Evolutionary conservation across 2,888 invertebrate species (phyloP).

Genomic region (Cybosia mesomella): DNA sequence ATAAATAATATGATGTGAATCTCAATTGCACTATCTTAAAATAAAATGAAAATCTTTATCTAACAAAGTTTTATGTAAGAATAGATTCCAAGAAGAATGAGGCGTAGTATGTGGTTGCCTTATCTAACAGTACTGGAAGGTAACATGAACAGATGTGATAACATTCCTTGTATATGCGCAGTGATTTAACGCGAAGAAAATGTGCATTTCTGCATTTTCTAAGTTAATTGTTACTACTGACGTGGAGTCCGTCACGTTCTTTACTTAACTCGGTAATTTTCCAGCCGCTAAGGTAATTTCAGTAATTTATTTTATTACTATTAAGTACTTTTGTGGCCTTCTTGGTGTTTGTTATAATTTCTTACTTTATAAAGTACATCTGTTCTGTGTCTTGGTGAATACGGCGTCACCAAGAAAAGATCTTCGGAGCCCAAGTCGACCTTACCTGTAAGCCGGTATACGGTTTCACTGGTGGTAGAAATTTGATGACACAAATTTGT

Average conservation of each 20-base stretch:
- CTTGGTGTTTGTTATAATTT: not conserved
- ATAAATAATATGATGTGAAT: no score
- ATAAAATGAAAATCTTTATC: not conserved
- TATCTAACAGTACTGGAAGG: slow-evolving; percentile 62
- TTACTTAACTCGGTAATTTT: slow-evolving; percentile 10
- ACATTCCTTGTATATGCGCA: slow-evolving; percentile 54
- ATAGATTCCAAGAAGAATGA: not conserved
- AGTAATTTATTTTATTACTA: not conserved
- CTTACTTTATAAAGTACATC: not conserved
- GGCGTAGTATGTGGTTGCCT: slow-evolving; percentile 37
- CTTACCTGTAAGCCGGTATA: no score
- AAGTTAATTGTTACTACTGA: slow-evolving; percentile 40
- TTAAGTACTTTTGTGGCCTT: not conserved
- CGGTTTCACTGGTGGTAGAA: no score
- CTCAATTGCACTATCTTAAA: no score
- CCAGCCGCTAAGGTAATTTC: slow-evolving; percentile 6
- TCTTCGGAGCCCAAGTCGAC: no score
- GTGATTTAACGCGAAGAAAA: slow-evolving; percentile 34
- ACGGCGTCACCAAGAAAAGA: no score
- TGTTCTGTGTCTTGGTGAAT: not conserved
- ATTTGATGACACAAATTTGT: no score
- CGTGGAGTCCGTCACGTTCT: slow-evolving; percentile 32
- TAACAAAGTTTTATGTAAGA: not conserved
- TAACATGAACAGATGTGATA: slow-evolving; percentile 63
- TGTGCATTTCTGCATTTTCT: slow-evolving; percentile 25